Conservation (phyloP, 2,888 invertebrate species). For the Heliconius ethilla region DNA sequence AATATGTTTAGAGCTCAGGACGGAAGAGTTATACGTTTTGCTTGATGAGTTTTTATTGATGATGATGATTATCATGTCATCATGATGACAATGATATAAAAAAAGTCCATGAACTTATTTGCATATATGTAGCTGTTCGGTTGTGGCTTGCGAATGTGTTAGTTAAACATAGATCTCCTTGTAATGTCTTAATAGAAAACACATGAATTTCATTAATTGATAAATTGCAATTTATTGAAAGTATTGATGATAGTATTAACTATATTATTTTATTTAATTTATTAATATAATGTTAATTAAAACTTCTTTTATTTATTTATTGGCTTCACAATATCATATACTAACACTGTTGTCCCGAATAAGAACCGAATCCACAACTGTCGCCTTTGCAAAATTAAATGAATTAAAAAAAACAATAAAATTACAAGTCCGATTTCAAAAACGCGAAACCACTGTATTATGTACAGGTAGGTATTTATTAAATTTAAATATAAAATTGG, state of each 20-base stretch:
- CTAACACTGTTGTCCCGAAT: neutral
- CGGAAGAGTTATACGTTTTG: conserved; percentile 36
- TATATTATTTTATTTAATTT: neutral
- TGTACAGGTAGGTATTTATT: too few species aligned
- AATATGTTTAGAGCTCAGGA: conserved; percentile 26
- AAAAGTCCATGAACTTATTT: neutral
- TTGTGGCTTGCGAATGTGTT: neutral
- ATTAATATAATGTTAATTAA: neutral
- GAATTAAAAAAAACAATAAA: too few species aligned
- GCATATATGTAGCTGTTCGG: neutral
- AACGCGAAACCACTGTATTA: too few species aligned
- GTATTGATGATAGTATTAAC: neutral
- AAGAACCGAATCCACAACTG: neutral
- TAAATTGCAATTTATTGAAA: neutral
- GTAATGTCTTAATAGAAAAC: too few species aligned
- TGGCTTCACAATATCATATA: neutral
- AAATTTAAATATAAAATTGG: conserved; percentile 30
- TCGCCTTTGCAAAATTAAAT: too few species aligned
- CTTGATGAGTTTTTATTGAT: neutral
- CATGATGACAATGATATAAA: neutral
- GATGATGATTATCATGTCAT: neutral
- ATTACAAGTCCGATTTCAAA: too few species aligned
- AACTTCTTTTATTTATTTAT: neutral
- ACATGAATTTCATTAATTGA: neutral
- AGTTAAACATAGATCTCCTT: neutral